phyloP scores from a whole-genome alignment of 2,888 invertebrate genomes.

The Nomada ferruginata region DNA sequence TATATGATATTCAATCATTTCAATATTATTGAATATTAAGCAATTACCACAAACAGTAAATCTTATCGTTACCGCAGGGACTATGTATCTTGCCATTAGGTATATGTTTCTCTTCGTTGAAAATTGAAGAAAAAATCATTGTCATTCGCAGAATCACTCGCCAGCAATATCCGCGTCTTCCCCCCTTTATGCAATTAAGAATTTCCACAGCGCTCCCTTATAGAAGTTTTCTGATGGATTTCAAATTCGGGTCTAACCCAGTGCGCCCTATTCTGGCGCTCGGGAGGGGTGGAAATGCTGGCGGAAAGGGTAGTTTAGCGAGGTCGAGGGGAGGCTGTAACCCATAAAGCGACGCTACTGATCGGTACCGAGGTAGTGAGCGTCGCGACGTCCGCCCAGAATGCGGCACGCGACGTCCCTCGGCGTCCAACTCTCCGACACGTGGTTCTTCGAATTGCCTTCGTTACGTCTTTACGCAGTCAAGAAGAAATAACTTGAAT shows the following conservation, averaged over 20 bases:
- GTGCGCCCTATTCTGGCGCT: not conserved
- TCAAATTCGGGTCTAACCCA: not conserved
- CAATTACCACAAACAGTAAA: no score
- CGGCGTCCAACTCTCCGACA: slow-evolving; percentile 40
- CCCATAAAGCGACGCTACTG: slow-evolving; percentile 65
- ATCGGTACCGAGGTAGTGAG: slow-evolving; percentile 65
- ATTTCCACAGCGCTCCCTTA: no score
- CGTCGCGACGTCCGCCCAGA: slow-evolving; percentile 65
- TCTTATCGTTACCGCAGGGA: no score
- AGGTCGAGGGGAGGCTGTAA: slow-evolving; percentile 32
- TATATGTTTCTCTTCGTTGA: no score
- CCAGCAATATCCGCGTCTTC: no score
- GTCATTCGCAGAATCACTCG: no score
- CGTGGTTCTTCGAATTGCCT: slow-evolving; percentile 51
- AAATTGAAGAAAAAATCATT: no score
- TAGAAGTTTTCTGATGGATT: not conserved
- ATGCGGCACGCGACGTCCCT: slow-evolving; percentile 41
- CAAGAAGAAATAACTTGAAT: no score
- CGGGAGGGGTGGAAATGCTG: not conserved
- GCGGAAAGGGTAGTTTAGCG: slow-evolving; percentile 18
- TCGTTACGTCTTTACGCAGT: not conserved
- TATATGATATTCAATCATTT: no score
- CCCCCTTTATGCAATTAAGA: no score
- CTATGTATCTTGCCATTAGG: no score
- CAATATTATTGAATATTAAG: no score